Conservation (phyloP, 2,888 invertebrate species). For the Cecidostiba fungosa region DNA sequence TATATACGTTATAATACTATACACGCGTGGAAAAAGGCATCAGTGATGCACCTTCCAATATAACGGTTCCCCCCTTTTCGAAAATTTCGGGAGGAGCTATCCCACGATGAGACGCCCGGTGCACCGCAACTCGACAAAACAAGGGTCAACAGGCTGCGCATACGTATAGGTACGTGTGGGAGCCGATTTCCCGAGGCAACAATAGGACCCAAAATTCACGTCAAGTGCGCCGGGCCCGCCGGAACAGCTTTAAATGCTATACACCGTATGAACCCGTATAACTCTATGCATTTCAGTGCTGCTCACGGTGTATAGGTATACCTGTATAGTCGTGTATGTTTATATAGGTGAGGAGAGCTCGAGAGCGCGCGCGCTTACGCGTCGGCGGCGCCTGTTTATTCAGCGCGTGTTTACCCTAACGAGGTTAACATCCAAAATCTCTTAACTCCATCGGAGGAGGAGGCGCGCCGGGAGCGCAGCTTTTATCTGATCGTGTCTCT, state of each 20-base stretch:
- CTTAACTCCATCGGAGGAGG: conserved; percentile 58
- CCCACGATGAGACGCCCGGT: conserved; percentile 39
- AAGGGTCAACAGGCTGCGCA: conserved; percentile 39
- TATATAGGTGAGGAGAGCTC: conserved; percentile 10
- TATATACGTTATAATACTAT: not conserved
- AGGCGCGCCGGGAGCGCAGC: not conserved
- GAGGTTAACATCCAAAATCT: conserved; percentile 62
- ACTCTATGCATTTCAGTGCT: not conserved
- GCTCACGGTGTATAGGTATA: not conserved
- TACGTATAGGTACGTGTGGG: conserved; percentile 23
- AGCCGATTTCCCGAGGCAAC: conserved; percentile 32
- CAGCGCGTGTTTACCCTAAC: conserved; percentile 58
- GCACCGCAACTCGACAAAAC: conserved; percentile 20
- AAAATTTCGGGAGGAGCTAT: conserved; percentile 32
- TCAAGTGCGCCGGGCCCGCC: conserved; percentile 27
- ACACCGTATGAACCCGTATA: not conserved
- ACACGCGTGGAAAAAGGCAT: not conserved
- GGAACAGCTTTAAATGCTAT: conserved; percentile 28
- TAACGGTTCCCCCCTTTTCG: conserved; percentile 18
- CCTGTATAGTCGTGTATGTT: not conserved
- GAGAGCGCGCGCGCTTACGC: conserved; percentile 36
- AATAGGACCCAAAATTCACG: conserved; percentile 41
- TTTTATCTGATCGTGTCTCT: conserved; percentile 57
- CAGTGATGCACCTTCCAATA: not conserved
- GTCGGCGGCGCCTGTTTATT: conserved; percentile 50